phyloP scores from a whole-genome alignment of 2,797 vertebrate genomes.

The Anableps anableps region DNA sequence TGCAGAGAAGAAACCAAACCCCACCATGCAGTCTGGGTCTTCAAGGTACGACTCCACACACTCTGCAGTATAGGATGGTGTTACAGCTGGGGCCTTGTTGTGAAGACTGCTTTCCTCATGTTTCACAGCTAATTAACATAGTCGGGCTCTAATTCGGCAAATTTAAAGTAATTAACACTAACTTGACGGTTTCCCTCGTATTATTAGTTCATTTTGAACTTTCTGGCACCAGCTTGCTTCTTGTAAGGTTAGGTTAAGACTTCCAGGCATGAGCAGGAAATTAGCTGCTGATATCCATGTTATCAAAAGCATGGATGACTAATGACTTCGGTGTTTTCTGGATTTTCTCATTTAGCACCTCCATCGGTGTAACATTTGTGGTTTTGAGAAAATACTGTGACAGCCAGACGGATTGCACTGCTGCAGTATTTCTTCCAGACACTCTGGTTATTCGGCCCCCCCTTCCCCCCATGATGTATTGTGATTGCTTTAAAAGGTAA shows the following conservation, averaged over 20 bases:
- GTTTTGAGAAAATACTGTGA: constrained; percentile 1
- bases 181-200: neutral
- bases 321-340: neutral
- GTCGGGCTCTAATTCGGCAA: constrained; percentile 1
- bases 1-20: neutral
- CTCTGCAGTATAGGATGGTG: neutral
- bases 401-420: neutral
- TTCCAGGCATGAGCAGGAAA: neutral
- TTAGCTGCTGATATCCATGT: neutral
- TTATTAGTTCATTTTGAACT: neutral
- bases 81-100: neutral
- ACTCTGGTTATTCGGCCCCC: neutral
- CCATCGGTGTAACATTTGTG: constrained; percentile 6
- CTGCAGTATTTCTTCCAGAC: constrained; percentile 2
- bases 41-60: constrained; percentile 31
- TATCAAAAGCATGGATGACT: constrained; percentile 10
- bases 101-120: neutral
- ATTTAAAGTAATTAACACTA: constrained; percentile 8
- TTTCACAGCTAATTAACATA: constrained; percentile 1
- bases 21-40: constrained; percentile 6
- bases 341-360: constrained; percentile 2
- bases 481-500: constrained; percentile 19
- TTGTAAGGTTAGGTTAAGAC: neutral
- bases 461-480: constrained; percentile 1
- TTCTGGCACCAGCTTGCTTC: neutral